Conservation (phyloP, 1,140 invertebrate genomes). For the Eueides isabella region DNA sequence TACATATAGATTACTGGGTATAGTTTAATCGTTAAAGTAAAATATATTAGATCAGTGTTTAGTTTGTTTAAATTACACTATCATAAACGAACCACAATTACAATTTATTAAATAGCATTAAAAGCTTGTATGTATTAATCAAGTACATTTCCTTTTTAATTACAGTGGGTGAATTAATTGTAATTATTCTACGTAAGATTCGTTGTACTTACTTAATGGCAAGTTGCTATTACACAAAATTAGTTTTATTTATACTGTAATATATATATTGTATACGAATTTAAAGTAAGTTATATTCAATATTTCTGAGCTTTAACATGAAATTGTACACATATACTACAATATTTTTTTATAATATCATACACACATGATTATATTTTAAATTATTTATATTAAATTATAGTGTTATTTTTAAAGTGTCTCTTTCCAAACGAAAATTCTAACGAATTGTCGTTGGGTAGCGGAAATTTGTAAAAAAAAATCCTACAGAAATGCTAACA, state of each 20-base stretch:
- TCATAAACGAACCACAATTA: neutral
- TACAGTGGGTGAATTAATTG: neutral
- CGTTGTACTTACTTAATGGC: constrained; percentile 41
- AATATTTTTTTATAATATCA: constrained; percentile 54
- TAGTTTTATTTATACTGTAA: constrained; percentile 5
- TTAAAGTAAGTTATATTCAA: too few species aligned
- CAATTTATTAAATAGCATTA: too few species aligned
- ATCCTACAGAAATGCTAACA: too few species aligned
- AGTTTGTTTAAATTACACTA: constrained; percentile 25
- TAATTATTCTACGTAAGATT: constrained; percentile 38
- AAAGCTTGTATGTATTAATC: constrained; percentile 4
- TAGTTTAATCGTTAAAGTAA: constrained; percentile 29
- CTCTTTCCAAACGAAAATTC: too few species aligned
- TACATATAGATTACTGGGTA: constrained; percentile 61
- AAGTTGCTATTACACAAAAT: constrained; percentile 12
- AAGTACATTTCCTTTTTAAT: neutral
- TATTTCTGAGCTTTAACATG: too few species aligned
- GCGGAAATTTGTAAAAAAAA: too few species aligned
- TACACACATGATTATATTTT: constrained; percentile 73
- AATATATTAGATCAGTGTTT: constrained; percentile 60
- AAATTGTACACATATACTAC: too few species aligned
- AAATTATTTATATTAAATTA: constrained; percentile 76
- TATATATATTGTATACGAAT: too few species aligned
- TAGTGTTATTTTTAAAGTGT: constrained; percentile 80
- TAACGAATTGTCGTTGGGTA: too few species aligned